A percentile compares a stretch with the other conserved stretches of the same genome.
Conservation (phyloP, 2,888 invertebrate genomes). For the Nesidiocoris tenuis region DNA sequence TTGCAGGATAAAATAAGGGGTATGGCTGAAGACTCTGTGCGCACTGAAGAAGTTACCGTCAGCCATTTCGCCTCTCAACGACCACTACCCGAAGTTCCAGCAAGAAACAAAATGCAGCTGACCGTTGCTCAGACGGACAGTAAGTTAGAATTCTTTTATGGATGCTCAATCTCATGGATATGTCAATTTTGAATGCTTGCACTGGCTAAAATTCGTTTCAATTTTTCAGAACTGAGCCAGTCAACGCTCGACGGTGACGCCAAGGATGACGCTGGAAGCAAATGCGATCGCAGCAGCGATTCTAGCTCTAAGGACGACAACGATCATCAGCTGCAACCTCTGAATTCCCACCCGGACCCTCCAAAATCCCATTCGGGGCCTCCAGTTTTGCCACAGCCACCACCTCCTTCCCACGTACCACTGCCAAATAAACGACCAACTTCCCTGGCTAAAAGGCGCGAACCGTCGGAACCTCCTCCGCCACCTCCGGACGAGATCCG, state of each 20-base stretch:
- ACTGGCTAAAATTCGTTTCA: background rate
- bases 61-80: conserved; percentile 41
- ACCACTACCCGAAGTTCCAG: conserved; percentile 46
- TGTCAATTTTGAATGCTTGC: background rate
- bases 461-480: conserved; percentile 37
- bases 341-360: background rate
- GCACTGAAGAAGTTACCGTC: conserved; percentile 44
- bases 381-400: background rate
- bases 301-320: background rate
- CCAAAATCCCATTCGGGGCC: background rate
- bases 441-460: conserved; percentile 50
- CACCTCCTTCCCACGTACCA: conserved; percentile 22
- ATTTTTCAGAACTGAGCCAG: conserved; percentile 22
- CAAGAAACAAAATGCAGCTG: conserved; percentile 47
- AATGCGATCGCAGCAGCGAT: background rate
- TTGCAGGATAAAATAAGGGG: conserved; percentile 74
- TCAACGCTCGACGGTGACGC: conserved; percentile 36
- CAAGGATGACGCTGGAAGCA: conserved; percentile 26
- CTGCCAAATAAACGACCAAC: conserved; percentile 41
- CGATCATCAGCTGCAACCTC: background rate
- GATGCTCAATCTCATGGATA: too few species aligned
- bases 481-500: conserved; percentile 45
- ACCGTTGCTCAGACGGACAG: conserved; percentile 45
- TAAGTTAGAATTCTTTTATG: too few species aligned
- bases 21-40: conserved; percentile 81